Evolutionary conservation across 2,888 invertebrate species (phyloP).

Genomic region (Lutraria lutraria): DNA sequence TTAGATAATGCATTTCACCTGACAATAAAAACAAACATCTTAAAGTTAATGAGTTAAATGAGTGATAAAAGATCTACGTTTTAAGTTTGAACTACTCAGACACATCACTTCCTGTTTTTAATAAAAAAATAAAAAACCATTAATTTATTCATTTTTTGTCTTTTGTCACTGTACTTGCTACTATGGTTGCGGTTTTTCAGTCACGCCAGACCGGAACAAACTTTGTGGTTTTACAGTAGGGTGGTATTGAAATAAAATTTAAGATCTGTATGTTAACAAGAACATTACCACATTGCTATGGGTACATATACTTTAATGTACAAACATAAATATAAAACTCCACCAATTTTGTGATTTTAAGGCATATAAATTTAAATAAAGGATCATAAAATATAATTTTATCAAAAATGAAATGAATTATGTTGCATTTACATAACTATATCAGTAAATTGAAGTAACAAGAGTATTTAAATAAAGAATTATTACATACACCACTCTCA

Average conservation of each 20-base stretch:
- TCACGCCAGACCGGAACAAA: conserved; percentile 12
- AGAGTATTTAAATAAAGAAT: no score
- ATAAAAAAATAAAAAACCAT: neutral
- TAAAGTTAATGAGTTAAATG: neutral
- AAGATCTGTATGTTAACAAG: neutral
- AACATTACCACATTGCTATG: neutral
- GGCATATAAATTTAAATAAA: no score
- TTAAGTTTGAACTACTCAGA: neutral
- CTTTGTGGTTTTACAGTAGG: neutral
- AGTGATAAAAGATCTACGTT: conserved; percentile 1
- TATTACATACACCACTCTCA: no score
- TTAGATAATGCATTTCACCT: neutral
- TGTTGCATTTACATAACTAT: no score
- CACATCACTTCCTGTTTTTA: conserved; percentile 10
- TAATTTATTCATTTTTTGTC: conserved; percentile 18
- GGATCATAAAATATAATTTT: no score
- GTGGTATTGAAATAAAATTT: neutral
- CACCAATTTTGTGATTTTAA: no score
- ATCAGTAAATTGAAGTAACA: no score
- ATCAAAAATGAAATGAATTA: no score
- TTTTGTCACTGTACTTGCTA: neutral
- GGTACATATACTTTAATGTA: neutral
- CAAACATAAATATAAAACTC: no score
- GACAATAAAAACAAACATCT: conserved; percentile 12
- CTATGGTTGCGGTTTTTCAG: neutral